These are phyloP conservation scores for Epinephelus malabaricus DNA, from an alignment of 2,797 vertebrate species.

Conservation along the genomic window DNA sequence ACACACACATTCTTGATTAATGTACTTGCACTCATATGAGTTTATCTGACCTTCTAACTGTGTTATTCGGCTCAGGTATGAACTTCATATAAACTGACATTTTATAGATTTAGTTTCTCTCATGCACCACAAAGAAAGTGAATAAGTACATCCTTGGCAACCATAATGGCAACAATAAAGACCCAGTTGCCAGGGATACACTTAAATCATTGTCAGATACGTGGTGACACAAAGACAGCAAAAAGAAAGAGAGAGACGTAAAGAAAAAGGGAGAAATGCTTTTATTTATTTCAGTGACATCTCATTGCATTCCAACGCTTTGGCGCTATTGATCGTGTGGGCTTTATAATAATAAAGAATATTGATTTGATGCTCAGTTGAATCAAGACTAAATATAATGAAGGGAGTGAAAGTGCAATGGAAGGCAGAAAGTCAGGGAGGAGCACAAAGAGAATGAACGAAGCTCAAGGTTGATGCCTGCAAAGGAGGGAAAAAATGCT, in stretches of 20 bases:
- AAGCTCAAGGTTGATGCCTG: slow-evolving; percentile 35
- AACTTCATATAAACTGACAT: not conserved
- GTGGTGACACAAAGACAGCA: not conserved
- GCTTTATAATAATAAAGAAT: slow-evolving; percentile 35
- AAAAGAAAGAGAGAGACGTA: not conserved
- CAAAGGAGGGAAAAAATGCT: slow-evolving; percentile 7
- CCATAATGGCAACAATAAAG: slow-evolving; percentile 14
- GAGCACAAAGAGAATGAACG: slow-evolving; percentile 10
- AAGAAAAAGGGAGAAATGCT: not conserved
- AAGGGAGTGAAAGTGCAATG: slow-evolving; percentile 1
- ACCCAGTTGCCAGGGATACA: slow-evolving; percentile 48
- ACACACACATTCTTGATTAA: not conserved
- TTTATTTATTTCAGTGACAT: slow-evolving; percentile 16
- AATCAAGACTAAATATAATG: slow-evolving; percentile 5
- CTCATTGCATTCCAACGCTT: slow-evolving; percentile 1
- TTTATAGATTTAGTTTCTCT: slow-evolving; percentile 12
- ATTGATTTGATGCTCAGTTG: slow-evolving; percentile 27
- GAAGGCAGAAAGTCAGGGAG: slow-evolving; percentile 1
- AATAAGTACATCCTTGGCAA: not conserved
- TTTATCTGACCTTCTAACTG: slow-evolving; percentile 9
- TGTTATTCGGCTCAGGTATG: not conserved
- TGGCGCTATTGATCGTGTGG: slow-evolving; percentile 11
- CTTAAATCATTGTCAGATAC: slow-evolving; percentile 17
- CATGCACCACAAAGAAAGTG: not conserved
- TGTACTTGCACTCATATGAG: not conserved